Conservation (phyloP, 2,888 invertebrate genomes). For the Gari tellinella region DNA sequence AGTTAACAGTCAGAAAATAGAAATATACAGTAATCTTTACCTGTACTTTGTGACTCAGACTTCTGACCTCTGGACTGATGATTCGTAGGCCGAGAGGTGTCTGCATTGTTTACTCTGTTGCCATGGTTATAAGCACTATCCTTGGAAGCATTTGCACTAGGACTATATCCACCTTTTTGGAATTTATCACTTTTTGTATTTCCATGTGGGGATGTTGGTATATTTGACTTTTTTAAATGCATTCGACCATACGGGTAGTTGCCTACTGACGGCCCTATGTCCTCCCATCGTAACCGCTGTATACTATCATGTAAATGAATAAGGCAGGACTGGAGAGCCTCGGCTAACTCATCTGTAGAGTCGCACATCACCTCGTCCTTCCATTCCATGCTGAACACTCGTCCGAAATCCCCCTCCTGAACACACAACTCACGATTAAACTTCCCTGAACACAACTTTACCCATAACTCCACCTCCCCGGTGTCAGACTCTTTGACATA, state of each 20-base stretch:
- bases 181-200: no score
- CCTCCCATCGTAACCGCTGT: constrained; percentile 64
- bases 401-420: constrained; percentile 49
- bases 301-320: constrained; percentile 63
- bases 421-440: constrained; percentile 18
- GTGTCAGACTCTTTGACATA: constrained; percentile 41
- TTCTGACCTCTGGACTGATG: no score
- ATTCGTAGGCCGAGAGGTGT: no score
- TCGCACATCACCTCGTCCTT: constrained; percentile 27
- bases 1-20: no score
- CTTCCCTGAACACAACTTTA: constrained; percentile 22
- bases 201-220: not conserved
- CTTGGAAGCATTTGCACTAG: no score
- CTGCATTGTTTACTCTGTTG: no score
- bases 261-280: constrained; percentile 42
- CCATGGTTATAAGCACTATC: no score
- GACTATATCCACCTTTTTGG: no score
- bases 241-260: constrained; percentile 22
- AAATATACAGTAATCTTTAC: no score
- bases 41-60: no score
- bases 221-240: constrained; percentile 25
- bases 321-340: constrained; percentile 57
- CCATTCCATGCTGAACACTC: constrained; percentile 66
- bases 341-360: constrained; percentile 52
- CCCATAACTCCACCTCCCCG: constrained; percentile 46